Evolutionary conservation across 2,797 vertebrate genomes (phyloP), one percentile per base, ranked within the genome.

Genomic region (Pagetopsis macropterus): DNA sequence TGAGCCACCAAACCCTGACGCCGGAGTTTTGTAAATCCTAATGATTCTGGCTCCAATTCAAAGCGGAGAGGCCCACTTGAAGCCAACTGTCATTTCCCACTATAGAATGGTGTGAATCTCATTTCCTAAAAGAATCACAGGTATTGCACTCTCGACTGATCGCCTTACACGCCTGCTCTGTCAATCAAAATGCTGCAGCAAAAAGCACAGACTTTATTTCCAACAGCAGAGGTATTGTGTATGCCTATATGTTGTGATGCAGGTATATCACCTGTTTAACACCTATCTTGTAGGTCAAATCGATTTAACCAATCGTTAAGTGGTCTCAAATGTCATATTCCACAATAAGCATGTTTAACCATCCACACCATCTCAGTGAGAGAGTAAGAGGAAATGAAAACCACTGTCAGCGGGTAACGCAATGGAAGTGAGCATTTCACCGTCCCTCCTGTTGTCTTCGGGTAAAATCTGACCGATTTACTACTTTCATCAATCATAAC

Each of bases 21-120:
- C 66, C 68, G 41, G 70, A 81, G 75, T 84, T 89, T 86, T 90
- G 87, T 88, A 91, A 89, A 88, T 84, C 86, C 78, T 92, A 90
- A 93, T 89, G 83, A 91, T 90, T 89, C 83, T 89, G 84, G 77
- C 79, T 88, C 69, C 76, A 55, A 45, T 82, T 91, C 84, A 88
- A 87, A 84, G 72, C 78, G 77, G 79, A 82, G 76, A 82, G 81
- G 81, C 74, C 71, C 79, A 73, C 84, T 83, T 78, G 77, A 88
- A 90, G 80, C 81, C 79, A 88, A 77, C 76, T 87, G 89, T 89
- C 81, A 89, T 90, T 92, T 89, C 81, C 85, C 72, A 79, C 75
- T 80, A 72, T 79, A 83, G 77, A 89, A 86, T 75, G 74, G 85
- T 89, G 85, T 84, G 88, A 91, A 86, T 90, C 77, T 90, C 82